Percentiles rank a stretch among this genome's conserved stretches.
Conservation (phyloP, 2,113 vertebrate species). For the Brienomyrus brachyistius region DNA sequence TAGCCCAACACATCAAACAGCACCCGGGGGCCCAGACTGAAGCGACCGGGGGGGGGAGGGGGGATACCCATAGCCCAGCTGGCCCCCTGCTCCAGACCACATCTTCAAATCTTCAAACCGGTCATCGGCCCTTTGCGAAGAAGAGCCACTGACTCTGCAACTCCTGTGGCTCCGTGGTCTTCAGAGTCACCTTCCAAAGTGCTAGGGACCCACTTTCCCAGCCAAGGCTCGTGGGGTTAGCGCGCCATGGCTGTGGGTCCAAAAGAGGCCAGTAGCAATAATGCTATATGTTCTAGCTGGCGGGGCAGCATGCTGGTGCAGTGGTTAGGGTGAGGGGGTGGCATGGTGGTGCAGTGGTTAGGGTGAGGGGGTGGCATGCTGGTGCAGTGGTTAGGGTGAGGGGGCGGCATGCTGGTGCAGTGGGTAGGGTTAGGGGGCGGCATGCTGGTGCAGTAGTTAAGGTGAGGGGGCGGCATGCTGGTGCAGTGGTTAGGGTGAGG, state of each 20-base stretch:
- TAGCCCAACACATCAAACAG: background rate
- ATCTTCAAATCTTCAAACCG: constrained; percentile 7
- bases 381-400: no score
- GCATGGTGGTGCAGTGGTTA: no score
- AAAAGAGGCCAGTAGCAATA: background rate
- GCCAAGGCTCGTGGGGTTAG: background rate
- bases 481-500: no score
- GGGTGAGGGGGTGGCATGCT: no score
- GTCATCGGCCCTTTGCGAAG: constrained; percentile 20
- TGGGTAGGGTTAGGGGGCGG: no score
- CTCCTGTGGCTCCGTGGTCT: background rate
- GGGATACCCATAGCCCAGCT: background rate
- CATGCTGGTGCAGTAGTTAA: no score
- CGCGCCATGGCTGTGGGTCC: no score
- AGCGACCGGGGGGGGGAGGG: background rate
- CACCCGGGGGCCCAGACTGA: background rate
- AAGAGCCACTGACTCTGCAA: background rate
- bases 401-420: no score
- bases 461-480: no score
- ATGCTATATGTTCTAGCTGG: background rate
- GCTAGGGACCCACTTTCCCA: background rate
- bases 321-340: no score
- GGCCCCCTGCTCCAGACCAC: background rate
- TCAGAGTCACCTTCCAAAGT: background rate
- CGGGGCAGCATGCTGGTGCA: no score